A percentile compares a stretch with the other conserved stretches of the same genome.
Conservation (phyloP, 2,888 invertebrate genomes). For the Eristalis pertinax region DNA sequence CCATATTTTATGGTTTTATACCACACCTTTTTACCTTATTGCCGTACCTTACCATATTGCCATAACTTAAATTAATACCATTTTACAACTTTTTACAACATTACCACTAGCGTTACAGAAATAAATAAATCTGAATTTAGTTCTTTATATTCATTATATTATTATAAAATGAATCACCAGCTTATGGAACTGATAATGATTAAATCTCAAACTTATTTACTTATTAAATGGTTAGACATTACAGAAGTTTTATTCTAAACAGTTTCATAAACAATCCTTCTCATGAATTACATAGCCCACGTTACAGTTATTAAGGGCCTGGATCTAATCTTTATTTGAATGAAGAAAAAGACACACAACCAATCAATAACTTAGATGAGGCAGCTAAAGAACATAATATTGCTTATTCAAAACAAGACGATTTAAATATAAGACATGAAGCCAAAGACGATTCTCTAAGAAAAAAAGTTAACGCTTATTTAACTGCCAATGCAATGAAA, state of each 20-base stretch:
- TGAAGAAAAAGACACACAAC: constrained; percentile 16
- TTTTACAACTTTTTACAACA: no score
- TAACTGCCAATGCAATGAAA: constrained; percentile 25
- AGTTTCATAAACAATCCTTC: constrained; percentile 20
- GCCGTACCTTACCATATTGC: no score
- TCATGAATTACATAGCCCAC: background rate
- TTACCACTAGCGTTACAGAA: no score
- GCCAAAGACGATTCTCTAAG: constrained; percentile 27
- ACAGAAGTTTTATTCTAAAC: constrained; percentile 13
- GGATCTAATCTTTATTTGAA: constrained; percentile 35
- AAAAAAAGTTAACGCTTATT: constrained; percentile 24
- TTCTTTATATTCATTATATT: no score
- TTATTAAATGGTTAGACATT: constrained; percentile 21
- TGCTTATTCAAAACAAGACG: constrained; percentile 11
- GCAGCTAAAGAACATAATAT: constrained; percentile 66
- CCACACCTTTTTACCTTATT: no score
- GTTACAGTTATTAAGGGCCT: constrained; percentile 23
- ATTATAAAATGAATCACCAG: constrained; percentile 2
- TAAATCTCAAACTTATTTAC: background rate
- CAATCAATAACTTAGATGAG: constrained; percentile 72
- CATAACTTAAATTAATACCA: no score
- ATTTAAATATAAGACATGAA: background rate
- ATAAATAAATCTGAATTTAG: no score
- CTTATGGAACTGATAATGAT: background rate
- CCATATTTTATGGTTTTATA: no score